These are phyloP conservation scores for Sebastiscus tertius DNA, from an alignment of 2,797 vertebrate genomes.

Conservation along the genomic window DNA sequence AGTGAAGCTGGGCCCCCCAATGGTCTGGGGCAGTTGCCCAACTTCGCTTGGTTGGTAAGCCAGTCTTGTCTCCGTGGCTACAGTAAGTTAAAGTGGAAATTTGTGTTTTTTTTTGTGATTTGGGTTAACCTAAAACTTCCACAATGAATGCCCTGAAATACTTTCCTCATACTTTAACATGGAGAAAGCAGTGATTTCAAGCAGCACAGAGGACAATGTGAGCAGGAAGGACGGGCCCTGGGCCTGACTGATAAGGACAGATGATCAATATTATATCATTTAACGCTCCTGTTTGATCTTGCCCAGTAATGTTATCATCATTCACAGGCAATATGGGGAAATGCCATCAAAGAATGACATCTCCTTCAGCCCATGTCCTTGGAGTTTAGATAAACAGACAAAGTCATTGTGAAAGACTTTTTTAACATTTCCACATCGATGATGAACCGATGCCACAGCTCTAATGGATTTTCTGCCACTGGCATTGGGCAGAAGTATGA, in stretches of 20 bases:
- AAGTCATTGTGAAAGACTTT: conserved; percentile 60
- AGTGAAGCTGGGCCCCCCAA: background rate
- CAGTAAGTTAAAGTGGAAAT: background rate
- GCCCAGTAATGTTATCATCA: conserved; percentile 58
- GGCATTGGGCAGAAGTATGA: conserved; percentile 27
- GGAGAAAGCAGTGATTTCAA: conserved; percentile 8
- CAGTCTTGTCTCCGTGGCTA: background rate
- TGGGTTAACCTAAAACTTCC: background rate
- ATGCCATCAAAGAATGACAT: conserved; percentile 75
- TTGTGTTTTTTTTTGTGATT: background rate
- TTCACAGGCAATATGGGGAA: conserved; percentile 56
- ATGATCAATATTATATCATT: conserved; percentile 76
- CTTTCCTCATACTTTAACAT: conserved; percentile 18
- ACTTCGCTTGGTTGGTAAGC: too few relatives aligned
- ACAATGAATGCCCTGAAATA: background rate
- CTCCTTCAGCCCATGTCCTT: conserved; percentile 54
- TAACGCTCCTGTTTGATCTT: conserved; percentile 50
- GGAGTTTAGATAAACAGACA: conserved; percentile 55
- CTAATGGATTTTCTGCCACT: conserved; percentile 55
- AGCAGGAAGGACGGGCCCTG: conserved; percentile 47
- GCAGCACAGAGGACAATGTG: conserved; percentile 25
- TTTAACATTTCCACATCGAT: conserved; percentile 43
- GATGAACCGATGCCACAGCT: conserved; percentile 37
- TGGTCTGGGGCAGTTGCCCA: background rate
- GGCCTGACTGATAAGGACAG: conserved; percentile 65